Evolutionary conservation across 2,888 invertebrate genomes (phyloP).

Genomic region (Scaptomyza parva): DNA sequence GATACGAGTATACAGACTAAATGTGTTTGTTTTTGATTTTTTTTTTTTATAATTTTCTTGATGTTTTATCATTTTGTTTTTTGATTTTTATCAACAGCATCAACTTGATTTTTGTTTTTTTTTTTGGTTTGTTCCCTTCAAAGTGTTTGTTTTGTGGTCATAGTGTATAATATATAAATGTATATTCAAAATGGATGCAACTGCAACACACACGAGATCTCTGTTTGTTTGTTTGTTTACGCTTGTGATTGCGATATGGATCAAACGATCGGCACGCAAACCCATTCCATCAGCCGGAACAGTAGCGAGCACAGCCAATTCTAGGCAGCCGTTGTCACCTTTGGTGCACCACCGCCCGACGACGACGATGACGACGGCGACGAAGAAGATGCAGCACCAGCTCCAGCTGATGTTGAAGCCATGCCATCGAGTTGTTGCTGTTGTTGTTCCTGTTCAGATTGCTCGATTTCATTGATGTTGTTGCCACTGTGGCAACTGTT

Average conservation of each 20-base stretch:
- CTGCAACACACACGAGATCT: constrained; percentile 50
- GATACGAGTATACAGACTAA: constrained; percentile 65
- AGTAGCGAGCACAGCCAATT: constrained; percentile 83
- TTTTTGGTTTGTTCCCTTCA: constrained; percentile 67
- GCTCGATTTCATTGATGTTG: not conserved
- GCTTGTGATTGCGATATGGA: constrained; percentile 18
- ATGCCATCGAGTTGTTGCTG: not conserved
- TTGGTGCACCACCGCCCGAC: constrained; percentile 61
- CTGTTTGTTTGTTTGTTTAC: not conserved
- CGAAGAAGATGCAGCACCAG: constrained; percentile 28
- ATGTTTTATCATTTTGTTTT: not conserved
- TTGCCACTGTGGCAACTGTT: constrained; percentile 36
- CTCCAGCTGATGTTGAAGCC: constrained; percentile 22
- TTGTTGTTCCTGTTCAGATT: constrained; percentile 1
- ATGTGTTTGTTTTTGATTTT: constrained; percentile 12
- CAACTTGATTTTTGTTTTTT: constrained; percentile 7
- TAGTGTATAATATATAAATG: not conserved
- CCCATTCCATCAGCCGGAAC: constrained; percentile 83
- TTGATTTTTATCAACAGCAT: constrained; percentile 1
- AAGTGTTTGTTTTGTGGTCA: constrained; percentile 46
- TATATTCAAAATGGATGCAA: constrained; percentile 17
- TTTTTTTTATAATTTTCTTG: not conserved
- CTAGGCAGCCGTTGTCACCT: constrained; percentile 80
- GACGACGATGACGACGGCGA: too few species aligned
- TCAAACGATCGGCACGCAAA: constrained; percentile 82